Evolutionary conservation across 2,113 vertebrate genomes (phyloP).

Genomic region (Sturnira hondurensis): DNA sequence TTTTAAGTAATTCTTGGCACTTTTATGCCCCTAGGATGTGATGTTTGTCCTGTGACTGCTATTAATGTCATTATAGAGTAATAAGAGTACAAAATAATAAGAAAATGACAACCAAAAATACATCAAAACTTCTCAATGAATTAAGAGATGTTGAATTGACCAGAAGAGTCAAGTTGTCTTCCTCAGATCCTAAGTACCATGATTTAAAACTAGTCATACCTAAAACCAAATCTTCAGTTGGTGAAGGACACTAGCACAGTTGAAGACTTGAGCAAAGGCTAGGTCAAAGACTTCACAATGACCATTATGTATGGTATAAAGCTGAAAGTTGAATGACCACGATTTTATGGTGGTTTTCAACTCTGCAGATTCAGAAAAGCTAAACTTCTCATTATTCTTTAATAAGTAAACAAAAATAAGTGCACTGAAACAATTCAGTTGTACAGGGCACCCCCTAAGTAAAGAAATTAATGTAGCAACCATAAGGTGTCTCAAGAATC

Average conservation of each 20-base stretch:
- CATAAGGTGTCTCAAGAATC: neutral
- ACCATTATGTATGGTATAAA: neutral
- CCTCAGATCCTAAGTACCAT: neutral
- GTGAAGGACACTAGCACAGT: neutral
- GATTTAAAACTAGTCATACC: neutral
- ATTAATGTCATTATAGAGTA: neutral
- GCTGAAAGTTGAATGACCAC: neutral
- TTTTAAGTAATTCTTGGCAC: constrained; percentile 9
- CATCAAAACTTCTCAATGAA: neutral
- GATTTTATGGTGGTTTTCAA: neutral
- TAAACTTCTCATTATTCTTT: constrained; percentile 22
- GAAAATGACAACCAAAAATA: neutral
- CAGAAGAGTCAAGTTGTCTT: neutral
- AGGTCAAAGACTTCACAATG: neutral
- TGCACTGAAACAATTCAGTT: neutral
- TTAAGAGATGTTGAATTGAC: neutral
- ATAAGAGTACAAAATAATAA: neutral
- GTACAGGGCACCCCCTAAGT: neutral
- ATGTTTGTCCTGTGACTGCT: neutral
- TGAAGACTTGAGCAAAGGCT: neutral
- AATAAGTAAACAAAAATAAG: neutral
- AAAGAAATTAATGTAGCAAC: neutral
- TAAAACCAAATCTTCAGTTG: neutral
- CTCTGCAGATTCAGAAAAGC: neutral
- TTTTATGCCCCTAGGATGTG: neutral